Conservation (phyloP, 1,140 invertebrate genomes). For the Drosophila varians region DNA sequence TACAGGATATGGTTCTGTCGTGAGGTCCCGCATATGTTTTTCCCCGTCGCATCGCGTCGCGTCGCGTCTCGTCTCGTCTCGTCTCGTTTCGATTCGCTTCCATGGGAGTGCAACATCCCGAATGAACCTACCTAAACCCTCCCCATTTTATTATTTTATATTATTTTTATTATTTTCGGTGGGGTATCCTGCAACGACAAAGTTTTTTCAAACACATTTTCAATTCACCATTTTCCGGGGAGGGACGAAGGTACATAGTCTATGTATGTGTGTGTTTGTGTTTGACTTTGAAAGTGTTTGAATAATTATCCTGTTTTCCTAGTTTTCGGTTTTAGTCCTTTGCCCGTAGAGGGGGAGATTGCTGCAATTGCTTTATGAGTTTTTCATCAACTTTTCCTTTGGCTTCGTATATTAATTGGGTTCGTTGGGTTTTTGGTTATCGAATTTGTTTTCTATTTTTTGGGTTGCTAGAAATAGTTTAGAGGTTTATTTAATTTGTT, state of each 20-base stretch:
- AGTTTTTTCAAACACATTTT: conserved; percentile 42
- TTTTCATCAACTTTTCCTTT: conserved; percentile 34
- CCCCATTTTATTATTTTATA: conserved; percentile 1
- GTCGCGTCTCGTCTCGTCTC: conserved; percentile 34
- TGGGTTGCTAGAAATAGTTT: background rate
- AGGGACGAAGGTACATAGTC: too few relatives aligned
- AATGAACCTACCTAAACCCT: conserved; percentile 9
- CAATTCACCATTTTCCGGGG: conserved; percentile 36
- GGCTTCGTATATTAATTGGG: conserved; percentile 10
- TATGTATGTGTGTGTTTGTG: conserved; percentile 17
- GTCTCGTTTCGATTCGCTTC: conserved; percentile 60
- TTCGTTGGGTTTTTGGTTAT: conserved; percentile 2
- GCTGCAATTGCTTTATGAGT: conserved; percentile 46
- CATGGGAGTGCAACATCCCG: conserved; percentile 52
- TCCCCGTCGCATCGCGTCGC: conserved; percentile 37
- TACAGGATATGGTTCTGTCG: conserved; percentile 66
- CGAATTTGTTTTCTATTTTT: conserved; percentile 4
- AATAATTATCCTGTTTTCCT: conserved; percentile 72
- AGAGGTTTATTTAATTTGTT: conserved; percentile 1
- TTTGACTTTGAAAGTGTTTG: conserved; percentile 78
- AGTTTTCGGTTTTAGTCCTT: background rate
- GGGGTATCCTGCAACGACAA: conserved; percentile 27
- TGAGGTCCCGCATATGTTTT: conserved; percentile 64
- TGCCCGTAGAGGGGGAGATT: conserved; percentile 1
- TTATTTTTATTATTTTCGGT: background rate